Percentiles rank a stretch among this genome's conserved stretches.
Conservation (phyloP, 2,113 vertebrate genomes). For the Crypturellus undulatus region DNA sequence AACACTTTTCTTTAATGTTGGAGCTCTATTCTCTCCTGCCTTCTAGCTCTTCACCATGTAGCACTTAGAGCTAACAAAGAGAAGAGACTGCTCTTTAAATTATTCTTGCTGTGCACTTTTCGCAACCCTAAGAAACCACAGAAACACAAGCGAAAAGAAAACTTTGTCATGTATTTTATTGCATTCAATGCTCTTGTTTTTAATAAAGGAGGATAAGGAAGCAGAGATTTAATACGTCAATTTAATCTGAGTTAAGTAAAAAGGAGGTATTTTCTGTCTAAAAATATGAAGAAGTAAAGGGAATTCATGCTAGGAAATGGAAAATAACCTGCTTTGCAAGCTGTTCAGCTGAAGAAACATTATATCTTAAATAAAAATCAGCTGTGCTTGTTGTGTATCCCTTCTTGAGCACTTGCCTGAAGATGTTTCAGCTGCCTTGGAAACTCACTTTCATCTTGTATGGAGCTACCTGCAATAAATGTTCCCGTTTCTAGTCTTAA, state of each 20-base stretch:
- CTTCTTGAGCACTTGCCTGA: background rate
- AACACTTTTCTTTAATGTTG: background rate
- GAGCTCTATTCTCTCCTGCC: background rate
- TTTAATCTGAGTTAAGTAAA: background rate
- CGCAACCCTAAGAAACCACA: background rate
- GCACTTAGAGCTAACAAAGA: background rate
- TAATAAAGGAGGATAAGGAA: background rate
- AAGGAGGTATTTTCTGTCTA: background rate
- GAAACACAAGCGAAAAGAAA: background rate
- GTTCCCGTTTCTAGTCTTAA: background rate
- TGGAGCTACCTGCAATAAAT: background rate
- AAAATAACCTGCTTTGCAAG: background rate
- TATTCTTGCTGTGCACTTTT: background rate
- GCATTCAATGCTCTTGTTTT: background rate
- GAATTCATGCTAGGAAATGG: background rate
- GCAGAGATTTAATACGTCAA: background rate
- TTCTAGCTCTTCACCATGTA: background rate
- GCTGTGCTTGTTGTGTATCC: background rate
- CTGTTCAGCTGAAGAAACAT: background rate
- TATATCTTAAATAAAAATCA: background rate
- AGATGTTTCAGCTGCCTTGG: background rate
- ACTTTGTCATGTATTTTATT: rapidly evolving
- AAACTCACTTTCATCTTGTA: background rate
- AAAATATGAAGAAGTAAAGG: background rate
- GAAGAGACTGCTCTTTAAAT: rapidly evolving